Percentiles rank a stretch among this genome's conserved stretches.
Conservation (phyloP, 2,113 vertebrate species). For the Dolichallabes microphthalmus region DNA sequence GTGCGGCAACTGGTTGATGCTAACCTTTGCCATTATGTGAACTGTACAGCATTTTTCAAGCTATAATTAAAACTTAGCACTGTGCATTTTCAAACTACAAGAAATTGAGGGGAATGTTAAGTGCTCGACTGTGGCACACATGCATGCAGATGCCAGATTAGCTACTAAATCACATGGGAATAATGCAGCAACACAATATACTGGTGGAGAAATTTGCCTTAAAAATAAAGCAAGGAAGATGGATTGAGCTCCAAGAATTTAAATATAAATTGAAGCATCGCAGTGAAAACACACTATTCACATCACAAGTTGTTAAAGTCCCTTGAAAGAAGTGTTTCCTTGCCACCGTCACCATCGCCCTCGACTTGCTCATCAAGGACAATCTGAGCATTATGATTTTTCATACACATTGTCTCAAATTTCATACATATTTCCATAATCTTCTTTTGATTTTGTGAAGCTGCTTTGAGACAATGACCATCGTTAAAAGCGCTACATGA, state of each 20-base stretch:
- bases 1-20: not conserved
- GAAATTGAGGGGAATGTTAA: conserved; percentile 31
- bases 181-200: conserved; percentile 10
- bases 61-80: not conserved
- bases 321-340: too few relatives aligned
- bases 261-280: not conserved
- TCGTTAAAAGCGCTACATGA: too few relatives aligned
- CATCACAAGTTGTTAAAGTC: not conserved
- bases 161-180: conserved; percentile 25
- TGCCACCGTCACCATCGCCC: too few relatives aligned
- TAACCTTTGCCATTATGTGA: conserved; percentile 4
- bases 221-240: not conserved
- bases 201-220: not conserved
- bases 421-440: too few relatives aligned
- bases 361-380: too few relatives aligned
- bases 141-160: conserved; percentile 32
- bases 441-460: too few relatives aligned
- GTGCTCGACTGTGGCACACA: conserved; percentile 6
- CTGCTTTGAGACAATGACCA: too few relatives aligned
- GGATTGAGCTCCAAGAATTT: not conserved
- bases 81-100: conserved; percentile 30
- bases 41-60: not conserved
- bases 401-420: too few relatives aligned
- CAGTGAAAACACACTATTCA: not conserved
- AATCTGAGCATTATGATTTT: too few relatives aligned